phyloP scores from a whole-genome alignment of 2,888 invertebrate genomes.

The Euphydryas editha region DNA sequence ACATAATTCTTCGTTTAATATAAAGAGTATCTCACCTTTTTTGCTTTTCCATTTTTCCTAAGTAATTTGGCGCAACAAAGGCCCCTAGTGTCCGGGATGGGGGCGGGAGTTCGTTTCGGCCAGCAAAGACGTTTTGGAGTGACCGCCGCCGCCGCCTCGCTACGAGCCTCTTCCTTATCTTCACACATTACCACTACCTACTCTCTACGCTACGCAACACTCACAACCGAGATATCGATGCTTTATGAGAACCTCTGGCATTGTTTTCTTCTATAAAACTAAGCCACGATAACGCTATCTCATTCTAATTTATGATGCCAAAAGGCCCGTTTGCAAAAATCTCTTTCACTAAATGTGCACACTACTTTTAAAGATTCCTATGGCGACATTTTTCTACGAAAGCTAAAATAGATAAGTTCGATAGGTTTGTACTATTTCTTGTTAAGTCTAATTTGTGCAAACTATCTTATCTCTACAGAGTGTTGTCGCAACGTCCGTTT shows the following conservation, averaged over 20 bases:
- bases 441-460: conserved; percentile 46
- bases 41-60: conserved; percentile 91
- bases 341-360: conserved; percentile 49
- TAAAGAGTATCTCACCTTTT: conserved; percentile 84
- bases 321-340: conserved; percentile 56
- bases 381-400: conserved; percentile 38
- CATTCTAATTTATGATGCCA: conserved; percentile 63
- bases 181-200: conserved; percentile 68
- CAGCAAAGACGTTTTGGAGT: conserved; percentile 74
- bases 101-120: conserved; percentile 74
- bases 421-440: conserved; percentile 72
- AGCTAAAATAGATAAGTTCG: conserved; percentile 64
- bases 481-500: conserved; percentile 74
- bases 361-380: conserved; percentile 52
- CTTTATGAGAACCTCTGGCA: conserved; percentile 76
- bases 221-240: conserved; percentile 78
- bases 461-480: conserved; percentile 63
- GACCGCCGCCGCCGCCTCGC: conserved; percentile 64
- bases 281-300: conserved; percentile 67
- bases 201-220: conserved; percentile 65
- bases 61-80: conserved; percentile 92
- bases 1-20: background rate
- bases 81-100: conserved; percentile 88
- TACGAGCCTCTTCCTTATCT: conserved; percentile 76
- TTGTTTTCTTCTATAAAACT: conserved; percentile 74